phyloP scores from a whole-genome alignment of 2,888 invertebrate genomes.

The Megaustenia siamemsis region DNA sequence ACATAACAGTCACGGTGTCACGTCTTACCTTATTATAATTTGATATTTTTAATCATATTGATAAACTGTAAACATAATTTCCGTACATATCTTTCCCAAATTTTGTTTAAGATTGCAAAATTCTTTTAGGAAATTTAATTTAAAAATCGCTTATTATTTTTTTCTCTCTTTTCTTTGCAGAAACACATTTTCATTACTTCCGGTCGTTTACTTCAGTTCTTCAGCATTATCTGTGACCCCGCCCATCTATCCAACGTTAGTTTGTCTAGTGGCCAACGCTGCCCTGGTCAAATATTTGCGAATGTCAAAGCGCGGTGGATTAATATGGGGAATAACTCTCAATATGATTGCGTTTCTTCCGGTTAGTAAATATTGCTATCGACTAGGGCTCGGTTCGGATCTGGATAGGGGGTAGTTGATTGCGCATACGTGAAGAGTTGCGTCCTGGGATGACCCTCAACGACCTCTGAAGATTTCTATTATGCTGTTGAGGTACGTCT shows the following conservation, averaged over 20 bases:
- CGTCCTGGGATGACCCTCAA: constrained; percentile 12
- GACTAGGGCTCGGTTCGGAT: not conserved
- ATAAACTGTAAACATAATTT: too few relatives aligned
- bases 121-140: too few relatives aligned
- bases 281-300: constrained; percentile 20
- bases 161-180: too few relatives aligned
- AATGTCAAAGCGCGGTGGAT: constrained; percentile 38
- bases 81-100: too few relatives aligned
- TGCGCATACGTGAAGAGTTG: constrained; percentile 27
- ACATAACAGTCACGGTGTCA: too few relatives aligned
- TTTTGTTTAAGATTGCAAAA: too few relatives aligned
- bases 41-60: too few relatives aligned
- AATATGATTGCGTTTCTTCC: constrained; percentile 48
- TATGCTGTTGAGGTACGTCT: not conserved
- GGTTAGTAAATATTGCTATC: constrained; percentile 41
- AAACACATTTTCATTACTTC: not conserved
- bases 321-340: constrained; percentile 32
- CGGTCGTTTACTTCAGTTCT: not conserved
- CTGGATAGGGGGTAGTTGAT: not conserved
- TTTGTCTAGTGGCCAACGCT: constrained; percentile 6
- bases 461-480: constrained; percentile 23
- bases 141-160: too few relatives aligned
- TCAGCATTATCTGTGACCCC: not conserved
- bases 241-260: not conserved
- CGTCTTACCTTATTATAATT: too few relatives aligned